phyloP scores from a whole-genome alignment of 2,797 vertebrate species.

The Microhierax caerulescens region DNA sequence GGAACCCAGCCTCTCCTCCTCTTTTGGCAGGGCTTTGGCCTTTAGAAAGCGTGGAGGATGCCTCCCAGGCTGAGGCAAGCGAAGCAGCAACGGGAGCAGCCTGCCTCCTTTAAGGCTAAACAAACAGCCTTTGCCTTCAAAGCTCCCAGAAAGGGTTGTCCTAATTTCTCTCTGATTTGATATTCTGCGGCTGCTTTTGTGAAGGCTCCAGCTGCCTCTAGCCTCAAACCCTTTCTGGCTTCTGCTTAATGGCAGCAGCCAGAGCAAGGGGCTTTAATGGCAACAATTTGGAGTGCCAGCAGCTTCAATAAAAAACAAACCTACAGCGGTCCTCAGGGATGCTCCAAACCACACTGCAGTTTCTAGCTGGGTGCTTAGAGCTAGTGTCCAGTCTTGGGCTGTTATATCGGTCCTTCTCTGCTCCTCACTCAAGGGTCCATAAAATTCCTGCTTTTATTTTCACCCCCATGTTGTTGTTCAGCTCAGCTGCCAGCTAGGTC shows the following conservation, averaged over 20 bases:
- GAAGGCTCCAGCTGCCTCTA: neutral
- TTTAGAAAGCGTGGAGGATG: neutral
- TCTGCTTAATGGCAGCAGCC: neutral
- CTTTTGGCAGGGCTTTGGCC: neutral
- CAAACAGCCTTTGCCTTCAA: neutral
- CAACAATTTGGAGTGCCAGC: neutral
- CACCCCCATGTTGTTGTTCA: neutral
- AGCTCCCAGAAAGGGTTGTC: neutral
- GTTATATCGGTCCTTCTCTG: neutral
- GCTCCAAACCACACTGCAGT: neutral
- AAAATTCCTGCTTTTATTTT: neutral
- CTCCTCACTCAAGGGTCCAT: neutral
- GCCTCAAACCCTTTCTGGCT: neutral
- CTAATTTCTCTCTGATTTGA: neutral
- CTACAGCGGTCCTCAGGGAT: accelerated
- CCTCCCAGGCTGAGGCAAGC: neutral
- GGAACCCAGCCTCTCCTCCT: neutral
- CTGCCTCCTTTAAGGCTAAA: constrained; percentile 16
- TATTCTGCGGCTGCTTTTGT: neutral
- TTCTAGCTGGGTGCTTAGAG: neutral
- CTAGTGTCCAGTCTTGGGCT: accelerated
- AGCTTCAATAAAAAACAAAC: neutral
- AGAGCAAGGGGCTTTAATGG: neutral
- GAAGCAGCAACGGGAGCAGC: neutral
- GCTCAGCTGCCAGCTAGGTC: neutral